Evolutionary conservation across 2,888 invertebrate genomes (phyloP).

Genomic region (Branchellion lobata): DNA sequence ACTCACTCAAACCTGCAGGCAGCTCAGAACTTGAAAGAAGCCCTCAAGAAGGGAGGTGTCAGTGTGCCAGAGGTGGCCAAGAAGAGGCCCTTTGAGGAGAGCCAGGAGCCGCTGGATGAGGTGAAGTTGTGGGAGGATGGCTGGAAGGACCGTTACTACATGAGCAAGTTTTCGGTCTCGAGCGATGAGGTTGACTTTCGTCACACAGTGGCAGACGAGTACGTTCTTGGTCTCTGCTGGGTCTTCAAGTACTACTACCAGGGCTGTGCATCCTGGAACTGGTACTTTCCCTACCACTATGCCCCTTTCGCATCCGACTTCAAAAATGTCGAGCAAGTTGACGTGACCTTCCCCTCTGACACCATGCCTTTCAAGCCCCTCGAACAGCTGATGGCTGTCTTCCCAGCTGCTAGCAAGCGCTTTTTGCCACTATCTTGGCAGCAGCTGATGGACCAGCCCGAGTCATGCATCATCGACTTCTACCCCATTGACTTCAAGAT

Average conservation of each 20-base stretch:
- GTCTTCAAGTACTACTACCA: constrained; percentile 97
- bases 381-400: constrained; percentile 98
- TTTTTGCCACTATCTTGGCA: constrained; percentile 94
- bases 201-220: constrained; percentile 85
- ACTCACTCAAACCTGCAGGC: constrained; percentile 53
- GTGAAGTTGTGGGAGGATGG: constrained; percentile 85
- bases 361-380: constrained; percentile 92
- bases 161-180: constrained; percentile 66
- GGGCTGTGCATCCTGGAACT: constrained; percentile 98
- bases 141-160: constrained; percentile 96
- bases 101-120: constrained; percentile 79
- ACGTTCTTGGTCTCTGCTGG: constrained; percentile 95
- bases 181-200: constrained; percentile 72
- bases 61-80: constrained; percentile 38
- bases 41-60: neutral
- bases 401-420: constrained; percentile 91
- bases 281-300: constrained; percentile 99
- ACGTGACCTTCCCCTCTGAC: constrained; percentile 79
- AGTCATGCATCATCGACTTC: constrained; percentile 94
- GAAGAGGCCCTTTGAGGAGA: constrained; percentile 70
- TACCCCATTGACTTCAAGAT: constrained; percentile 95
- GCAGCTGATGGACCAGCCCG: constrained; percentile 72
- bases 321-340: constrained; percentile 79
- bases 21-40: constrained; percentile 61
- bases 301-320: constrained; percentile 99